phyloP scores from a whole-genome alignment of 2,113 vertebrate species.

The Perccottus glenii region DNA sequence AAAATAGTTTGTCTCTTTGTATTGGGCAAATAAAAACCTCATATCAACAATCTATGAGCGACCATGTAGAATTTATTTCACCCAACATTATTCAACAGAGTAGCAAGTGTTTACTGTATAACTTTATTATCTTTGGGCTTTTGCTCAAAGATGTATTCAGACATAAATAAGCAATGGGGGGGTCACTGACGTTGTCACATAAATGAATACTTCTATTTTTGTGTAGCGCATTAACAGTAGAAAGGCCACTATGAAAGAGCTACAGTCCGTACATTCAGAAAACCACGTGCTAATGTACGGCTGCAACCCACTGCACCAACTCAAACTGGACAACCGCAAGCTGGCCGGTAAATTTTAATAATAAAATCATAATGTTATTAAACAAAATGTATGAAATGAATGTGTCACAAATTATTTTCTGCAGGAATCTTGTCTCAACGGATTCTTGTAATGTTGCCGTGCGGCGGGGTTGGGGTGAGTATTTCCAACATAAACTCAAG shows the following conservation, averaged over 20 bases:
- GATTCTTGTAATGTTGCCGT: constrained; percentile 90
- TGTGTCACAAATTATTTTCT: constrained; percentile 17
- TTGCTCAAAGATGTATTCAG: too few relatives aligned
- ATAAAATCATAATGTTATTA: neutral
- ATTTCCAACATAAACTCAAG: neutral
- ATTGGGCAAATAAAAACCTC: too few relatives aligned
- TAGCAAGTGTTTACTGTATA: too few relatives aligned
- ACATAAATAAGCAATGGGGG: too few relatives aligned
- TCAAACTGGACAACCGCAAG: constrained; percentile 88
- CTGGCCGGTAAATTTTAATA: constrained; percentile 79
- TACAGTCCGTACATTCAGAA: constrained; percentile 87
- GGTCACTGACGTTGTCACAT: too few relatives aligned
- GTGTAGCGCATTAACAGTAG: constrained; percentile 85
- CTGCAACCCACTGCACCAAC: constrained; percentile 86
- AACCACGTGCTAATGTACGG: constrained; percentile 86
- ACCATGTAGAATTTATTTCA: too few relatives aligned
- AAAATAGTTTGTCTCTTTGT: too few relatives aligned
- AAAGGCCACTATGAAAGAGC: constrained; percentile 88
- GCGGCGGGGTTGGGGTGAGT: constrained; percentile 94
- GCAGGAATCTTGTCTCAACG: constrained; percentile 88
- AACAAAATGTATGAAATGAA: neutral
- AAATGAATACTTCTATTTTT: constrained; percentile 13
- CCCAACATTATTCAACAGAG: too few relatives aligned
- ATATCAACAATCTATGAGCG: too few relatives aligned
- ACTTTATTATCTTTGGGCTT: too few relatives aligned